Base-by-base conservation (phyloP, 2,797 vertebrate genomes). In the Typhlichthys eigenmanni region DNA sequence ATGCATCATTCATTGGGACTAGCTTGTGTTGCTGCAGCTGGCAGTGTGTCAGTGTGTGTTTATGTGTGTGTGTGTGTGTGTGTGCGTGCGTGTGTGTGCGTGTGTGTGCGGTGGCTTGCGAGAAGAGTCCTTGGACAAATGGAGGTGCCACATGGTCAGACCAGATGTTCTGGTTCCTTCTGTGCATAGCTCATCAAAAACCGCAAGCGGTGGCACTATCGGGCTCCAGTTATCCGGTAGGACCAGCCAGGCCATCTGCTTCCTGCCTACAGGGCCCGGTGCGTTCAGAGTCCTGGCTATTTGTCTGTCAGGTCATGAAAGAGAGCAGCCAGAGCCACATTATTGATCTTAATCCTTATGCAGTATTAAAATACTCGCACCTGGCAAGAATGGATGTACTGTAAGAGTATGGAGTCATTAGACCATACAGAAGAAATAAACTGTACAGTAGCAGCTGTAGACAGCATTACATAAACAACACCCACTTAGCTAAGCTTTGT, bases 161-260 rank as follows among this genome's bases (percentile, higher is more conserved):
- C 93, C 95, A 95, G 95, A 95, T 96, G 95, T 95, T 95, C 71
- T 74, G 80, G 89, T 84, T 90, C 88, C 89, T 69, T 91, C 80
- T 93, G 92, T 91, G 93, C 92, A 72, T 82, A 86, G 92, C 92
- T 95, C 93, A 94, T 94, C 93, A 93, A 90, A 91, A 91, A 82
- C 88, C 47, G 87, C 76, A 76, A 86, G 78, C 56, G 66, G 87
- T 85, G 56, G 80, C 87, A 91, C 89, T 83, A 88, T 83, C 79
- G 89, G 92, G 90, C 85, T 62, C 63, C 61, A 51, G 70, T 89
- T 68, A 62, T 86, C 90, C 90, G 83, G 72, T 74, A 86, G 79
- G 80, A 76, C 81, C 74, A 81, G 79, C 92, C 94, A 94, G 87
- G 93, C 94, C 94, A 95, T 94, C 95, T 96, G 95, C 89, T 87